Conservation (phyloP, 2,797 vertebrate species). For the Loriculus beryllinus region DNA sequence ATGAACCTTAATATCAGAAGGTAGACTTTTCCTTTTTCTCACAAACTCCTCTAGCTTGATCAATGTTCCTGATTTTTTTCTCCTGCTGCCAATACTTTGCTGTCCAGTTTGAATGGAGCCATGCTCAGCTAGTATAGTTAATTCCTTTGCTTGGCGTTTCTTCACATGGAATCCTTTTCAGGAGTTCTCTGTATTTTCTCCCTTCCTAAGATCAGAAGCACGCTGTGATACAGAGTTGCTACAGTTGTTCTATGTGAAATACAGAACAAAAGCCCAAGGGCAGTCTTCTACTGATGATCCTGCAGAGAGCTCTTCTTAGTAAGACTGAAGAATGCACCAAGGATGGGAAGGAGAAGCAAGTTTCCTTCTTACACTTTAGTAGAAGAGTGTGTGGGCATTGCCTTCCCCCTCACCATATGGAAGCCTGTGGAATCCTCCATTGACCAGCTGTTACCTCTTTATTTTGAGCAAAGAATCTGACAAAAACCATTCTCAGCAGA, state of each 20-base stretch:
- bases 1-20: background rate
- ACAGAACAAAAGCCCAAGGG: background rate
- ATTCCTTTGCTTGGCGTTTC: background rate
- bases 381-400: constrained; percentile 23
- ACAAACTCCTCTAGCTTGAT: background rate
- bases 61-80: background rate
- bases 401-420: constrained; percentile 57
- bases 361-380: background rate
- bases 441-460: constrained; percentile 30
- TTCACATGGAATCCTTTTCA: background rate
- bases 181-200: background rate
- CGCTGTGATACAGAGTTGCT: background rate
- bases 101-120: background rate
- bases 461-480: constrained; percentile 30
- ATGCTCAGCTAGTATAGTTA: background rate
- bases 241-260: background rate
- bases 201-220: background rate
- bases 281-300: background rate
- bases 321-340: background rate
- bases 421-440: constrained; percentile 25
- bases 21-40: background rate
- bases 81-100: background rate
- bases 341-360: background rate
- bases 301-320: background rate
- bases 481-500: constrained; percentile 7